Base-by-base conservation (phyloP, 2,797 vertebrate genomes). In the Morelia viridis region DNA sequence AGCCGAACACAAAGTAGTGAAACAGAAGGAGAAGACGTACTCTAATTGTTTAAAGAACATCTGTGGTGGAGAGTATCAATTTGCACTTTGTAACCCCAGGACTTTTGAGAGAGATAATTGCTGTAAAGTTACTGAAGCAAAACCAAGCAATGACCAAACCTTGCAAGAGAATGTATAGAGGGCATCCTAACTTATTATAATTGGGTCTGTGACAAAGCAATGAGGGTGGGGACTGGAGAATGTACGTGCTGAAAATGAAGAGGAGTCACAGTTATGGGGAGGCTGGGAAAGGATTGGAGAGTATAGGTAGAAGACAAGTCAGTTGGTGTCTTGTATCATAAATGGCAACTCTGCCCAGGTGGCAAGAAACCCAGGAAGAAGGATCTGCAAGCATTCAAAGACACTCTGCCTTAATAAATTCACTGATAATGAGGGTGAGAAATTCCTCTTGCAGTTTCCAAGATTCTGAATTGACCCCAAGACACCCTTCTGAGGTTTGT, bases 101-200 rank as follows among this genome's bases (percentile, higher is more conserved):
- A 85, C 35, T 86, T 86, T 58, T 1, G 22, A 76, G 56, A n/a
- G 56, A 92, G 88, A 89, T 92, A 89, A 92, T 89, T 92, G 88
- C 88, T 89, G 62, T 89, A 76, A 89, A 90, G 83, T 86, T 50
- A 86, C 53, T 26, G 83, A 85, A 86, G 91, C 88, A 28, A 50
- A 92, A 89, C 88, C 60, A 53, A 84, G 91, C 41, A 86, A 86
- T 9, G 31, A 4, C 76, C 60, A 11, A 53, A 53, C 31, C 15
- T 84, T 65, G 46, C 46, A n/a, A 85, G 22, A 89, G 83, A 9
- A 62, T 86, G 60, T 9, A 10, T 19, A 76, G 28, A 89, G 91
- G 91, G 91, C 76, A 17, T 8, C n/a, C 46, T 22, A 65, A 85
- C 60, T 85, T 68, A 57, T 58, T 56, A n/a, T 85, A 92, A 92